phyloP scores from a whole-genome alignment of 2,888 invertebrate species.

The Stegana nigrithorax region DNA sequence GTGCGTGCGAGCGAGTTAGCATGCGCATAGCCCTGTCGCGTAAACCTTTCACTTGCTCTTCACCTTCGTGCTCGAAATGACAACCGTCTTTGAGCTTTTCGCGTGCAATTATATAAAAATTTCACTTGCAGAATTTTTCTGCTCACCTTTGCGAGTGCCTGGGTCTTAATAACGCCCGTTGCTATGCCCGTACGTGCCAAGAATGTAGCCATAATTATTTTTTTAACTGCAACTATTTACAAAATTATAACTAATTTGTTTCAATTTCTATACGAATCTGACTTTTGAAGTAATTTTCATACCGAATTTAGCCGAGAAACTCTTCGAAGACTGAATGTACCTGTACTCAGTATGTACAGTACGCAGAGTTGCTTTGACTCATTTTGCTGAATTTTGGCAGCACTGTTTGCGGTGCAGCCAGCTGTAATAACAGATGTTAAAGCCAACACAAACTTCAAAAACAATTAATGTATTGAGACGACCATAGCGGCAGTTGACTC shows the following conservation, averaged over 20 bases:
- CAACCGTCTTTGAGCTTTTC: no score
- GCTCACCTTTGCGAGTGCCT: slow-evolving; percentile 79
- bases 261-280: slow-evolving; percentile 16
- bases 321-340: no score
- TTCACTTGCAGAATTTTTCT: slow-evolving; percentile 22
- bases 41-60: slow-evolving; percentile 3
- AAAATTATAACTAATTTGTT: background rate
- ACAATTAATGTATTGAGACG: no score
- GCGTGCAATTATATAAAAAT: slow-evolving; percentile 61
- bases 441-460: no score
- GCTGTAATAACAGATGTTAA: no score
- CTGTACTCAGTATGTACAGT: no score
- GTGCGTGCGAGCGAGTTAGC: slow-evolving; percentile 21
- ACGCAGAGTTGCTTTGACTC: no score
- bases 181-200: slow-evolving; percentile 78
- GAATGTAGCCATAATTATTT: slow-evolving; percentile 78
- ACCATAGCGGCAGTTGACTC: no score
- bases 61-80: no score
- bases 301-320: background rate
- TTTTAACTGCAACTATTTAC: slow-evolving; percentile 24
- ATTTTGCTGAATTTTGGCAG: no score
- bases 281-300: slow-evolving; percentile 20
- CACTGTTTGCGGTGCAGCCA: no score
- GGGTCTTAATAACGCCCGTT: slow-evolving; percentile 76
- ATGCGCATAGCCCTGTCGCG: no score